phyloP scores from a whole-genome alignment of 2,888 invertebrate genomes.

The Philhelius pedissequus region DNA sequence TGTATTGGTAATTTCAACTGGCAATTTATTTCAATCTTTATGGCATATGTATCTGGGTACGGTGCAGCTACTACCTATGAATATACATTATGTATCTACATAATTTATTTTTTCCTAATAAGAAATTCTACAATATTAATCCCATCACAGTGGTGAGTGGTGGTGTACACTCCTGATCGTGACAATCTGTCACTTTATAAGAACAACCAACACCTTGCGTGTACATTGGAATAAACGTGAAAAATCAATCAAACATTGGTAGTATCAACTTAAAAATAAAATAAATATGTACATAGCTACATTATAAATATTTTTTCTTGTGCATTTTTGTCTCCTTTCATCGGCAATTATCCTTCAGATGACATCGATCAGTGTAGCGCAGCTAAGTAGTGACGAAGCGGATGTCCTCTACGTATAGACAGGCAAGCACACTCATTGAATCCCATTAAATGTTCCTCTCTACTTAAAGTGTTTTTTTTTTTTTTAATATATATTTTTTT shows the following conservation, averaged over 20 bases:
- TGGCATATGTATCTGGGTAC: too few relatives aligned
- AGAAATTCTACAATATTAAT: neutral
- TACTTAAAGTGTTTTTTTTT: neutral
- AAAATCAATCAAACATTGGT: constrained; percentile 26
- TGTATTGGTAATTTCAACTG: too few relatives aligned
- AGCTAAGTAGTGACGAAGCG: constrained; percentile 52
- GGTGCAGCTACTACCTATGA: too few relatives aligned
- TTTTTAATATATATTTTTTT: constrained; percentile 3
- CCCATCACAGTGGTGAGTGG: neutral
- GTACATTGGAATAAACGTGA: constrained; percentile 1
- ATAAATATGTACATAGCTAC: neutral
- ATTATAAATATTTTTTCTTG: neutral
- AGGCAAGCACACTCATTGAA: constrained; percentile 52
- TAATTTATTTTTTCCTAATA: neutral
- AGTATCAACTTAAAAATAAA: neutral
- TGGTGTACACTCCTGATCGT: neutral
- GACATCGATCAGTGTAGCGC: constrained; percentile 55
- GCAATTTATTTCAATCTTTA: too few relatives aligned
- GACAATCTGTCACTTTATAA: constrained; percentile 11
- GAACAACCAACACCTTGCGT: constrained; percentile 4
- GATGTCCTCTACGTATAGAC: constrained; percentile 46
- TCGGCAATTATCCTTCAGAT: constrained; percentile 52
- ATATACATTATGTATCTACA: too few relatives aligned
- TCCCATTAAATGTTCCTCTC: constrained; percentile 45
- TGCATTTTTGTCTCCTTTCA: neutral